Conservation (phyloP, 1,140 invertebrate genomes). For the Samia ricini region DNA sequence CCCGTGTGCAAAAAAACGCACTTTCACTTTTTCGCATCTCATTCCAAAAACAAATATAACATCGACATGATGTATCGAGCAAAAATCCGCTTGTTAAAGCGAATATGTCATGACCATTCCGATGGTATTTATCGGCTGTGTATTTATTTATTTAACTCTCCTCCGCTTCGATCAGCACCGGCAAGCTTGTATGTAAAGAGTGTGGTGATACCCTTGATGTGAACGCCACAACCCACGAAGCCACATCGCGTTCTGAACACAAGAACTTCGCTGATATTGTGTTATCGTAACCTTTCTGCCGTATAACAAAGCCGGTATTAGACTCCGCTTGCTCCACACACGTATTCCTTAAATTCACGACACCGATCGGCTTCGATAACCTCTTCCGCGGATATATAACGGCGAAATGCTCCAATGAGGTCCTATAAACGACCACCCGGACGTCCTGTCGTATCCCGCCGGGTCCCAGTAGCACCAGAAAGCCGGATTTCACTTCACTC, state of each 20-base stretch:
- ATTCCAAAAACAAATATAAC: conserved; percentile 68
- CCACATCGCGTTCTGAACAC: conserved; percentile 78
- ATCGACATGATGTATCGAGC: conserved; percentile 39
- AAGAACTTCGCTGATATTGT: conserved; percentile 80
- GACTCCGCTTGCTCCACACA: conserved; percentile 76
- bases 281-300: conserved; percentile 81
- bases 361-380: conserved; percentile 80
- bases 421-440: conserved; percentile 82
- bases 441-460: conserved; percentile 80
- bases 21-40: conserved; percentile 72
- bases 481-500: conserved; percentile 81
- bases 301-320: conserved; percentile 76
- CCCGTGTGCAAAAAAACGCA: conserved; percentile 55
- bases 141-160: conserved; percentile 59
- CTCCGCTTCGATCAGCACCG: conserved; percentile 82
- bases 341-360: conserved; percentile 81
- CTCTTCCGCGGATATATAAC: conserved; percentile 83
- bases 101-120: conserved; percentile 27
- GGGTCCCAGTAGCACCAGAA: conserved; percentile 79
- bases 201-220: conserved; percentile 74
- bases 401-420: conserved; percentile 83
- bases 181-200: conserved; percentile 76
- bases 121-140: conserved; percentile 25
- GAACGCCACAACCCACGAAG: conserved; percentile 81
- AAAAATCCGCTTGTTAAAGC: conserved; percentile 27